Evolutionary conservation across 2,113 vertebrate species (phyloP).

Genomic region (Telmatochromis sp.): DNA sequence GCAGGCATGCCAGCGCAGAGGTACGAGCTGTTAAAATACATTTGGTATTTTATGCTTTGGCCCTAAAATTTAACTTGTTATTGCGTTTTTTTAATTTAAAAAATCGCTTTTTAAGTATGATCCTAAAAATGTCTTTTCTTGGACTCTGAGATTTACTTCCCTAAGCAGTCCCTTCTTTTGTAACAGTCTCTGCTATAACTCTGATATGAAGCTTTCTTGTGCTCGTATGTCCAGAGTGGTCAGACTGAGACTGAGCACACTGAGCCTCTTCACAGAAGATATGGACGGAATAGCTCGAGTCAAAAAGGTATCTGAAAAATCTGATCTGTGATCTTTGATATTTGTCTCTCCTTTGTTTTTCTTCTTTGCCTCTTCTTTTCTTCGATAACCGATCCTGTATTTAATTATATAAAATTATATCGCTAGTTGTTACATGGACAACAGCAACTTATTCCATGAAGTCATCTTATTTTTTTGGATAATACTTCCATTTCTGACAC

Average conservation of each 20-base stretch:
- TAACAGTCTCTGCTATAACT: background rate
- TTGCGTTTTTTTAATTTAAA: rapidly evolving
- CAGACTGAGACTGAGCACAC: constrained; percentile 34
- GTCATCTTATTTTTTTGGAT: background rate
- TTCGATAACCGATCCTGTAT: background rate
- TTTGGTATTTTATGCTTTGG: background rate
- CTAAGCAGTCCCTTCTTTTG: background rate
- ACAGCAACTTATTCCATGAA: background rate
- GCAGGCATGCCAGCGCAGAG: constrained; percentile 75
- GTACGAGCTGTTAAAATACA: constrained; percentile 46
- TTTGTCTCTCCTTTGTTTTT: background rate
- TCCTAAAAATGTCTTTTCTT: background rate
- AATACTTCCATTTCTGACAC: background rate
- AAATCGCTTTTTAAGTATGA: background rate
- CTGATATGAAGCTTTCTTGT: background rate
- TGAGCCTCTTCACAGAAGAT: constrained; percentile 17
- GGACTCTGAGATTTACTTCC: background rate
- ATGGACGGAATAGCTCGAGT: background rate
- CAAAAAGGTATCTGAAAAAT: constrained; percentile 37
- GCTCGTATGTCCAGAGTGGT: constrained; percentile 31
- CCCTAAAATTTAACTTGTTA: background rate
- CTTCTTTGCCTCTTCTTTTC: background rate
- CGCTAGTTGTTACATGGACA: background rate
- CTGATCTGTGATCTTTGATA: background rate
- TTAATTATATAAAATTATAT: background rate